Conservation (phyloP, 2,113 vertebrate genomes). For the Brachyhypopomus gauderio region DNA sequence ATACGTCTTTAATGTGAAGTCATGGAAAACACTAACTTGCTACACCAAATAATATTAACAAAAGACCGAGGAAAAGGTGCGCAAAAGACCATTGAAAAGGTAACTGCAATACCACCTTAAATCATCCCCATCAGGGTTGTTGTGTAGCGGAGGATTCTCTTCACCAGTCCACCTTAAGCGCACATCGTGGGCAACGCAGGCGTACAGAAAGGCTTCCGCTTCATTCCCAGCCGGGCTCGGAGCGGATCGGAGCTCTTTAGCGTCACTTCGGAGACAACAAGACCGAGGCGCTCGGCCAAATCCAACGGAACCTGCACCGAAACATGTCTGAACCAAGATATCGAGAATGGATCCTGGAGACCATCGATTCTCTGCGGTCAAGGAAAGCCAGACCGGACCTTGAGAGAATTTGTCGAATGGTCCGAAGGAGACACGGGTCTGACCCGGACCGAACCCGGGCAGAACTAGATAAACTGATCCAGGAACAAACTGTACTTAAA, state of each 20-base stretch:
- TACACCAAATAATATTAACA: too few species aligned
- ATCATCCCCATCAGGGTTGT: constrained; percentile 61
- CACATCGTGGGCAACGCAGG: constrained; percentile 76
- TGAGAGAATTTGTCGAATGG: constrained; percentile 91
- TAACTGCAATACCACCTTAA: constrained; percentile 73
- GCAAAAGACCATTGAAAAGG: too few species aligned
- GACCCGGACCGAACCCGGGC: constrained; percentile 86
- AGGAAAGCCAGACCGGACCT: constrained; percentile 91
- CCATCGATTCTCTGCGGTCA: constrained; percentile 90
- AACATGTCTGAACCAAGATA: constrained; percentile 79
- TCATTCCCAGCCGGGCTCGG: constrained; percentile 69
- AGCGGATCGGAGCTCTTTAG: constrained; percentile 72
- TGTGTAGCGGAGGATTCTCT: constrained; percentile 62
- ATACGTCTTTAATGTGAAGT: too few species aligned
- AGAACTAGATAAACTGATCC: constrained; percentile 89
- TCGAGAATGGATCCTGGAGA: constrained; percentile 90
- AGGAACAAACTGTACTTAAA: constrained; percentile 86
- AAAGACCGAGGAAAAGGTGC: too few species aligned
- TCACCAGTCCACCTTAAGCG: constrained; percentile 79
- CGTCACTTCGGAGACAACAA: background rate
- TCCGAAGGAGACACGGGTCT: constrained; percentile 88
- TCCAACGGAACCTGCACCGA: background rate
- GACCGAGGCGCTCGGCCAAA: background rate
- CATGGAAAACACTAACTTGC: too few species aligned
- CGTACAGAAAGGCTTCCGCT: constrained; percentile 78